Conservation (phyloP, 1,140 invertebrate genomes). For the Lysiphlebus fabarum region DNA sequence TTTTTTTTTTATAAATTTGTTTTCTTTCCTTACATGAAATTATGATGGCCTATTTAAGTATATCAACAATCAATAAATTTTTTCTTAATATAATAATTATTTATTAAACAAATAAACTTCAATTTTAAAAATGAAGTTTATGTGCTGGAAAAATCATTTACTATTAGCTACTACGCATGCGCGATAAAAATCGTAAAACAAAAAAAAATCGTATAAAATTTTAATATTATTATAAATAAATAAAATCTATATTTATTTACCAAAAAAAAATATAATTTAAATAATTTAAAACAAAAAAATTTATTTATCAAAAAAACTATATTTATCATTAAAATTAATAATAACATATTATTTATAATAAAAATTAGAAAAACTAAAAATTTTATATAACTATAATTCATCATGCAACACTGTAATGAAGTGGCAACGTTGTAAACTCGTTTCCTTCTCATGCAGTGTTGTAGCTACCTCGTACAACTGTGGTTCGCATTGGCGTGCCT, state of each 20-base stretch:
- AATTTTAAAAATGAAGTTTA: neutral
- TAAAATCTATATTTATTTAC: no score
- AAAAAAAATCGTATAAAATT: constrained; percentile 14
- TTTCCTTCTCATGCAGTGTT: constrained; percentile 5
- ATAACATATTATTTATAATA: neutral
- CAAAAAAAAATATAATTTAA: no score
- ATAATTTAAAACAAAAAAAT: no score
- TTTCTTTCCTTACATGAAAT: no score
- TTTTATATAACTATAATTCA: neutral
- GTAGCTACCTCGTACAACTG: constrained; percentile 2
- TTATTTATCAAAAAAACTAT: neutral
- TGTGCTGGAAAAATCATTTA: no score
- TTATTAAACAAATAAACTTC: no score
- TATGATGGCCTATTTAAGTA: no score
- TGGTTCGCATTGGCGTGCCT: neutral
- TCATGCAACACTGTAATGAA: neutral
- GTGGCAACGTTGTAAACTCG: neutral
- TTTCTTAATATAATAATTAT: no score
- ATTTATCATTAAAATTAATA: neutral
- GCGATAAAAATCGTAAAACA: constrained; percentile 10
- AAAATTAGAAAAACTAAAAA: neutral
- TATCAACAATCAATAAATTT: no score
- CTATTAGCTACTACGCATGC: constrained; percentile 17
- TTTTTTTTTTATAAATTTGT: no score
- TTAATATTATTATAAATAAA: no score